Evolutionary conservation across 2,113 vertebrate species (phyloP).

Genomic region (Mellivora capensis): DNA sequence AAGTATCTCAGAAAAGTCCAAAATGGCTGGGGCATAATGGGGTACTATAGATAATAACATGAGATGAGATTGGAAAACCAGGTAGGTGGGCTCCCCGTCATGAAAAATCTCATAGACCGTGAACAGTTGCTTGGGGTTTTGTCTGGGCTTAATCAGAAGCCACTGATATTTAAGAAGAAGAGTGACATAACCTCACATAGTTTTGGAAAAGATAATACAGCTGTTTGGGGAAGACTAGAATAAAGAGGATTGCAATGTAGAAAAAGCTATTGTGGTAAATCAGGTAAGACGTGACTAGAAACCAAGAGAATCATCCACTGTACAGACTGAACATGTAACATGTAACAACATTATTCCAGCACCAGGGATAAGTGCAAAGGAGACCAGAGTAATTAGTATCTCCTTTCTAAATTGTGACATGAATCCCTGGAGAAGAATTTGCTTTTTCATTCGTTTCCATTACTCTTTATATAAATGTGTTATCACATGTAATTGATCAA

Average conservation of each 20-base stretch:
- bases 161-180: not conserved
- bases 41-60: not conserved
- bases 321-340: not conserved
- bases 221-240: not conserved
- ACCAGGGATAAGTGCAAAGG: not conserved
- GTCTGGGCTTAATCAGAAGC: not conserved
- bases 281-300: not conserved
- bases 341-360: not conserved
- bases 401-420: not conserved
- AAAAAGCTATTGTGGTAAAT: not conserved
- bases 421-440: not conserved
- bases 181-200: not conserved
- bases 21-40: not conserved
- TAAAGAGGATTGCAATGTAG: not conserved
- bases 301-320: not conserved
- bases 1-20: not conserved
- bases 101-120: not conserved
- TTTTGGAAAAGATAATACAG: not conserved
- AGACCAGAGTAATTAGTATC: not conserved
- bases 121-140: not conserved
- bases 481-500: not conserved
- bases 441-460: not conserved
- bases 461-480: not conserved
- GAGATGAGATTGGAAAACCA: not conserved
- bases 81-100: not conserved